Evolutionary conservation across 2,113 vertebrate genomes (phyloP).

Genomic region (Andinoacara biseriatus): DNA sequence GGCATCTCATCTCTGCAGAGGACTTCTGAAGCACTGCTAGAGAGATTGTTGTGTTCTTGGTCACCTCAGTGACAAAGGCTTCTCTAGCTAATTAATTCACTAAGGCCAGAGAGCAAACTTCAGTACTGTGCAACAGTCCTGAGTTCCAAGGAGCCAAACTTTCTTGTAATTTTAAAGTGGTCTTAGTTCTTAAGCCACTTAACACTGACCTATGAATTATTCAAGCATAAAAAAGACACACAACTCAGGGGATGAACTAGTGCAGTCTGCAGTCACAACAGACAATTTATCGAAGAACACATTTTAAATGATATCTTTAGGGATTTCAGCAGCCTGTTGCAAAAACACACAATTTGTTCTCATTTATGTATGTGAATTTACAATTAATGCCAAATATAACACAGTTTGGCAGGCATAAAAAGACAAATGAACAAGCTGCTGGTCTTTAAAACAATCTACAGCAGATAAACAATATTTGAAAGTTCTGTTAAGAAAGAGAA

Average conservation of each 20-base stretch:
- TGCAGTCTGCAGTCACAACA: neutral
- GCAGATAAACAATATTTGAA: too few relatives aligned
- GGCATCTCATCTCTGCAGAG: neutral
- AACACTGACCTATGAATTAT: neutral
- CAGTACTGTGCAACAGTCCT: neutral
- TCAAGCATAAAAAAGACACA: neutral
- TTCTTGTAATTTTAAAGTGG: too few relatives aligned
- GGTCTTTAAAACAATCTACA: neutral
- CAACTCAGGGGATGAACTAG: neutral
- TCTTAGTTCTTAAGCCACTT: neutral
- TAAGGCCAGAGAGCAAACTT: neutral
- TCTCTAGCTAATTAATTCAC: neutral
- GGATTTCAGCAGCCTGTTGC: too few relatives aligned
- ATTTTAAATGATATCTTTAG: too few relatives aligned
- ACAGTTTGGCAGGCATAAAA: neutral
- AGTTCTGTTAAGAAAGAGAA: neutral
- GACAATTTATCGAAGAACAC: neutral
- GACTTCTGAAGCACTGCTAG: conserved; percentile 6
- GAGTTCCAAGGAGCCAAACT: too few relatives aligned
- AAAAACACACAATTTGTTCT: too few relatives aligned
- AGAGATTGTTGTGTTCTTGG: neutral
- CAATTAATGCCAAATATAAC: too few relatives aligned
- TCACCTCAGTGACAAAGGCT: neutral
- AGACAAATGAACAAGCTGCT: neutral
- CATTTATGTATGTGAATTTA: too few relatives aligned